Evolutionary conservation across 2,797 vertebrate genomes (phyloP).

Genomic region (Periparus ater): DNA sequence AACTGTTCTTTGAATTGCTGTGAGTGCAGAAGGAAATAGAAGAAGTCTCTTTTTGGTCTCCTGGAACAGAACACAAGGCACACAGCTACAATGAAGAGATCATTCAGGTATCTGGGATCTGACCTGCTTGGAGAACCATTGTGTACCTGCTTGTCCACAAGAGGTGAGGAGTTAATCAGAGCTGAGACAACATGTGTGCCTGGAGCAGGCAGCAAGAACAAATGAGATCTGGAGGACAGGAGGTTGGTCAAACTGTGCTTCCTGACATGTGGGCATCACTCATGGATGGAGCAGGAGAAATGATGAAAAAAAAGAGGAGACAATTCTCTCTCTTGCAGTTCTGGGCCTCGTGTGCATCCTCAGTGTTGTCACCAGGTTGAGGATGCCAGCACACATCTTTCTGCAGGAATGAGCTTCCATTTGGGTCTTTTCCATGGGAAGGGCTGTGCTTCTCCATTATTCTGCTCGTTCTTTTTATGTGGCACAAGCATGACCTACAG

Average conservation of each 20-base stretch:
- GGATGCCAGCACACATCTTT: neutral
- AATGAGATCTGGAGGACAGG: neutral
- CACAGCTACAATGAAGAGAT: neutral
- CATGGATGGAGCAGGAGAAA: neutral
- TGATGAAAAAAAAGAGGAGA: neutral
- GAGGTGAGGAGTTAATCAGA: neutral
- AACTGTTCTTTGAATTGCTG: neutral
- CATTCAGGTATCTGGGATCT: neutral
- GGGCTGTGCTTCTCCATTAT: neutral
- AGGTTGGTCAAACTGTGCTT: neutral
- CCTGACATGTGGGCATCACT: neutral
- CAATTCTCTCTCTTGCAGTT: neutral
- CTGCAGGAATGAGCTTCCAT: neutral
- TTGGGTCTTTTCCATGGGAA: neutral
- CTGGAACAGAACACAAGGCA: neutral
- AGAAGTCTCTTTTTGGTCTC: neutral
- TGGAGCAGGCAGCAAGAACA: neutral
- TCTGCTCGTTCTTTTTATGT: neutral
- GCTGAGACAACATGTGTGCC: accelerated
- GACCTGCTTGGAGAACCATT: neutral
- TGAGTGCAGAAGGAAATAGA: neutral
- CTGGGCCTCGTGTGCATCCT: neutral
- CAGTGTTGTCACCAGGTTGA: neutral
- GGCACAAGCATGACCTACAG: neutral
- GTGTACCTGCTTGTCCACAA: neutral